Percentiles rank a stretch among this genome's conserved stretches.
Conservation (phyloP, 2,888 invertebrate genomes). For the Scaptomyza parva region DNA sequence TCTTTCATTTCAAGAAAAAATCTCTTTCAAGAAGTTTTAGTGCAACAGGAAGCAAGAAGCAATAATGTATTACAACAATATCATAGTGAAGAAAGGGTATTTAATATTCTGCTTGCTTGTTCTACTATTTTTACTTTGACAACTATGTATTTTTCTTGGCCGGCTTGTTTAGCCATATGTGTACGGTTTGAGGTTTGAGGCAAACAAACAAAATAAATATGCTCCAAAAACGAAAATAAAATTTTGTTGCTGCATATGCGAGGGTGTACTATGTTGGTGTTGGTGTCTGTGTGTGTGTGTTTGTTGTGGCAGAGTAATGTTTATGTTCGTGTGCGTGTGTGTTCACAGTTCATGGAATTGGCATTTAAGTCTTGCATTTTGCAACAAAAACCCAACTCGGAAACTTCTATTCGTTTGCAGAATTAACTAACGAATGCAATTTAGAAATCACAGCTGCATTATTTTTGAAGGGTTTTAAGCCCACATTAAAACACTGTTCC, state of each 20-base stretch:
- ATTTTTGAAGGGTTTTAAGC: constrained; percentile 23
- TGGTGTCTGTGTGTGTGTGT: constrained; percentile 22
- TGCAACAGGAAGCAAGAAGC: no score
- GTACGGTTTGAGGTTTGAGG: constrained; percentile 27
- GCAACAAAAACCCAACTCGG: constrained; percentile 22
- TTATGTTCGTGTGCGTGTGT: constrained; percentile 62
- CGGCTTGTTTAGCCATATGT: constrained; percentile 55
- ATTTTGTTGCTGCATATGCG: constrained; percentile 12
- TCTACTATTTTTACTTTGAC: constrained; percentile 1
- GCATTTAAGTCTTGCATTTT: constrained; percentile 59
- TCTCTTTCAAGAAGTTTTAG: neutral
- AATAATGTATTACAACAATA: no score
- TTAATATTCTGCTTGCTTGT: neutral
- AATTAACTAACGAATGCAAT: constrained; percentile 16
- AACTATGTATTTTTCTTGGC: constrained; percentile 55
- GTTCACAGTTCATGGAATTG: constrained; percentile 68
- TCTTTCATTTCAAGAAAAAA: no score
- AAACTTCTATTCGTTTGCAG: constrained; percentile 10
- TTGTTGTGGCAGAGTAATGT: constrained; percentile 48
- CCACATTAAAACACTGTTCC: no score
- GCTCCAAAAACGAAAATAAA: constrained; percentile 45
- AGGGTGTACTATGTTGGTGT: neutral
- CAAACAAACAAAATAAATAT: constrained; percentile 36
- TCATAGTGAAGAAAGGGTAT: constrained; percentile 1
- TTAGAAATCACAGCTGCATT: constrained; percentile 19